These are phyloP conservation scores for Taxidea taxus DNA, from an alignment of 2,113 vertebrate species.

Conservation along the genomic window DNA sequence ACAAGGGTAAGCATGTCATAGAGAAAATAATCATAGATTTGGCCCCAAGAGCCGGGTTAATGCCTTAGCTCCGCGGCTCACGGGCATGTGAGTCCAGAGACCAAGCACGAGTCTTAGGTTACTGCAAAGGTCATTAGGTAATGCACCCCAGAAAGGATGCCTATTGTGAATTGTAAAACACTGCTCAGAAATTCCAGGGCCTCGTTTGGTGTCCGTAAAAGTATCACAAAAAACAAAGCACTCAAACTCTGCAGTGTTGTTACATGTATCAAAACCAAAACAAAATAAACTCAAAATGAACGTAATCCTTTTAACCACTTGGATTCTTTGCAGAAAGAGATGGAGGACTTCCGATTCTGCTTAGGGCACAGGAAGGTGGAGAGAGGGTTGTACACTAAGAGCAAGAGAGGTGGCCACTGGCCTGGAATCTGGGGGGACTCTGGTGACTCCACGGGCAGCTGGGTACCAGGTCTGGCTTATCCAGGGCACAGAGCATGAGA, in stretches of 20 bases:
- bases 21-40: background rate
- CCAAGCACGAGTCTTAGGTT: fast-evolving
- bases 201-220: background rate
- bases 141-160: background rate
- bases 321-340: background rate
- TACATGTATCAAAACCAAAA: background rate
- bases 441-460: fast-evolving
- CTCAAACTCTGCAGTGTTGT: too few species aligned
- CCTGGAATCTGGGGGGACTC: too few species aligned
- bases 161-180: background rate
- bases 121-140: background rate
- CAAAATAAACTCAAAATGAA: background rate
- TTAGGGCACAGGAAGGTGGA: background rate
- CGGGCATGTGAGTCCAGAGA: too few species aligned
- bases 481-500: background rate
- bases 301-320: background rate
- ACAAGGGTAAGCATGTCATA: background rate
- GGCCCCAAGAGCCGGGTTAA: background rate
- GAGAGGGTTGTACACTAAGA: too few species aligned
- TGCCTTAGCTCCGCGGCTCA: too few species aligned
- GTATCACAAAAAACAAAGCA: background rate
- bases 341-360: background rate
- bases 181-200: background rate
- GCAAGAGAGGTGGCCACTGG: fast-evolving
- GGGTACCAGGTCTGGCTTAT: fast-evolving